Base-by-base conservation (phyloP, 2,113 vertebrate genomes). In the Erythrolamprus reginae region DNA sequence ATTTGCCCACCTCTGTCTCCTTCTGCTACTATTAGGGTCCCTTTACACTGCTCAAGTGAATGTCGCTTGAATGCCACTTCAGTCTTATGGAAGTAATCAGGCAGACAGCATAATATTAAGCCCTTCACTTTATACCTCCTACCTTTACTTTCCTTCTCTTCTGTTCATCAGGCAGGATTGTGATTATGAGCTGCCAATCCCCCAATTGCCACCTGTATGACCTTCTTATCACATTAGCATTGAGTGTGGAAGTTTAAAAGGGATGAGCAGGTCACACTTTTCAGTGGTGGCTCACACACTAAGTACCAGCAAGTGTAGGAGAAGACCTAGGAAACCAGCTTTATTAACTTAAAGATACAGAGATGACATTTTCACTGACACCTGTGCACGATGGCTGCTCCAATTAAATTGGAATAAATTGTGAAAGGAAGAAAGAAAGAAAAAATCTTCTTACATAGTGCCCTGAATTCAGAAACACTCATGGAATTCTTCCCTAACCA, bases 401-500 rank as follows among this genome's bases (percentile, higher is more conserved):
- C 77, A 65, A 85, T 85, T 51, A 86, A 86, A 86, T 23, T 65
- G 55, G 61, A n/a, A 48, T 1, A 5, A 24, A 42, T 86, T 86
- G 50, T 82, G 23, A 56, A 51, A 65, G 56, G 50, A 53, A 24
- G 56, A 58, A 58, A 48, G n/a, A n/a, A n/a, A 47, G 19, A 6
- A 19, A n/a, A 19, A n/a, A 28, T 50, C 48, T 70, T 70, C 24
- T 13, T 65, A 48, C 4, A 86, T 23, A 15, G 19, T 6, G 56
- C 23, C 58, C 58, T 28, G 23, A 86, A 77, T 53, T 24, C 26
- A 52, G 42, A 53, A 90, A 13, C 17, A 10, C 4, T 89, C 93
- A 91, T 92, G 48, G 61, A 26, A 92, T 91, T 95, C 93, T 93
- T 93, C 45, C 51, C 51, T 84, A 90, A 45, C 82, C 92, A 89